Evolutionary conservation across 2,888 invertebrate species (phyloP).

Genomic region (Coenonympha arcania): DNA sequence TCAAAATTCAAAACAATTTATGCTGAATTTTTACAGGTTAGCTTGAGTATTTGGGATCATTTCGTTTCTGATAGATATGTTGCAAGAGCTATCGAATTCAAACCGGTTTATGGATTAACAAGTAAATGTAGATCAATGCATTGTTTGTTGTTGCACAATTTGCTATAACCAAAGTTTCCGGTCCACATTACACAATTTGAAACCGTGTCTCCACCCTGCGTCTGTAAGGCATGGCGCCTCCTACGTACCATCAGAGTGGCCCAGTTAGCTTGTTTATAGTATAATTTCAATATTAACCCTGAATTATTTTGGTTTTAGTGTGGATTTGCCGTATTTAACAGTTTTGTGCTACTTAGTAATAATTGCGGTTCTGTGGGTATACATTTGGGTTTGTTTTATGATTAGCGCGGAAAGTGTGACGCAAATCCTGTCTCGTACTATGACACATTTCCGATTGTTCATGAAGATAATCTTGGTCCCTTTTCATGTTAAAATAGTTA

Average conservation of each 20-base stretch:
- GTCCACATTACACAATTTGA: slow-evolving; percentile 20
- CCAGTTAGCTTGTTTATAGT: slow-evolving; percentile 48
- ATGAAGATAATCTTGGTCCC: not conserved
- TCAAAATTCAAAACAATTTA: too few species aligned
- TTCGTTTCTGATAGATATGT: too few species aligned
- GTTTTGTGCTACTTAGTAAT: not conserved
- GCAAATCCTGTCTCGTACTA: not conserved
- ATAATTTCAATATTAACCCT: slow-evolving; percentile 46
- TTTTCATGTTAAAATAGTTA: too few species aligned
- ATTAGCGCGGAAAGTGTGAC: not conserved
- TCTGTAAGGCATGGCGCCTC: slow-evolving; percentile 41
- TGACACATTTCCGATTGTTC: not conserved
- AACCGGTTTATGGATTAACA: not conserved
- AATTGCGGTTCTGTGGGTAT: not conserved
- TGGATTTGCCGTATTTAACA: slow-evolving; percentile 8
- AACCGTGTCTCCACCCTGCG: slow-evolving; percentile 30
- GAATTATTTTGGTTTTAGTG: slow-evolving; percentile 37
- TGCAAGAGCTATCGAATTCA: too few species aligned
- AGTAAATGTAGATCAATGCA: not conserved
- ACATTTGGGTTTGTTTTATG: not conserved
- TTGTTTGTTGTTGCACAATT: slow-evolving; percentile 21
- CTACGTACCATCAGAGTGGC: slow-evolving; percentile 42
- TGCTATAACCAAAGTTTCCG: slow-evolving; percentile 9
- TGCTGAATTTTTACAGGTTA: too few species aligned
- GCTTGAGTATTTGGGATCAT: too few species aligned